phyloP scores from a whole-genome alignment of 2,113 vertebrate species.

The Probosciger aterrimus region DNA sequence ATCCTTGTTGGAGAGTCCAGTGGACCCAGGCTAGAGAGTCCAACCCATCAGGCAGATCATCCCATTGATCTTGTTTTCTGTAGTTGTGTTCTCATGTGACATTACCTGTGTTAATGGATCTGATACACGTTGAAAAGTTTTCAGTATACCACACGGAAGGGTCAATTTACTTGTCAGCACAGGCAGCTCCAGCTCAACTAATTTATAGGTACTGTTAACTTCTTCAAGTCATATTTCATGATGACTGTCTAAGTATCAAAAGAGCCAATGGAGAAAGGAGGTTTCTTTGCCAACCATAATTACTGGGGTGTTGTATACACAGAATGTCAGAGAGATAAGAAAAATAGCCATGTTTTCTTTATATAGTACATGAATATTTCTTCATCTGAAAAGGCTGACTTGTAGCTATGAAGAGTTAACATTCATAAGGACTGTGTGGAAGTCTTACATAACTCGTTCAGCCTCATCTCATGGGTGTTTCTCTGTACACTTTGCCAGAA shows the following conservation, averaged over 20 bases:
- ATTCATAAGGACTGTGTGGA: not conserved
- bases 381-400: not conserved
- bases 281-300: not conserved
- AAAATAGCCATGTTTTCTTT: not conserved
- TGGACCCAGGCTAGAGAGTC: not conserved
- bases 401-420: slow-evolving; percentile 64
- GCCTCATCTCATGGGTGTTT: slow-evolving; percentile 77
- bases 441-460: slow-evolving; percentile 74
- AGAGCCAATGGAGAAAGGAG: not conserved
- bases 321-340: not conserved
- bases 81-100: not conserved
- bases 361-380: not conserved
- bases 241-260: not conserved
- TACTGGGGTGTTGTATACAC: not conserved
- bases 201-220: not conserved
- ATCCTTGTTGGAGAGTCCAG: not conserved
- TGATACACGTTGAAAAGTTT: not conserved
- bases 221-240: not conserved
- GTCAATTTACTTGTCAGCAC: not conserved
- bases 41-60: not conserved
- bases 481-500: slow-evolving; percentile 79
- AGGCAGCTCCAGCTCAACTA: not conserved
- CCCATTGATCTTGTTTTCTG: not conserved
- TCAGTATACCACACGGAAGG: not conserved
- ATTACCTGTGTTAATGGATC: not conserved